phyloP scores from a whole-genome alignment of 1,140 invertebrate genomes.

The Heliconius congener region DNA sequence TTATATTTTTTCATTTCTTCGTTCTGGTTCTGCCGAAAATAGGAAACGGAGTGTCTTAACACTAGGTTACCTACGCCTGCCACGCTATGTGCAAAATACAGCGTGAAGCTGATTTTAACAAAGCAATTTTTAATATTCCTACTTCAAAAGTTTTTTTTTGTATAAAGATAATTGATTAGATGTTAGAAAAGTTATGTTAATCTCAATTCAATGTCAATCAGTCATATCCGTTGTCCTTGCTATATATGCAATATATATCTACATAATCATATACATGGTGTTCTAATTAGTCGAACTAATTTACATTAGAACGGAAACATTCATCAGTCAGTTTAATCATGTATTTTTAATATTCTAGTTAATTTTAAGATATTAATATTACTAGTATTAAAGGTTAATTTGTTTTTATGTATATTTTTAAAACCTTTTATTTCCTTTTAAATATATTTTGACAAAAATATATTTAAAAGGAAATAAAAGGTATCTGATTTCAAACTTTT shows the following conservation, averaged over 20 bases:
- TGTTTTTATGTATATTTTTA: too few relatives aligned
- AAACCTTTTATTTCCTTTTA: too few relatives aligned
- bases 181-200: not conserved
- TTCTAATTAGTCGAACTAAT: slow-evolving; percentile 22
- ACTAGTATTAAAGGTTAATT: too few relatives aligned
- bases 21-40: too few relatives aligned
- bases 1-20: too few relatives aligned
- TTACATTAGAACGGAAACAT: slow-evolving; percentile 26
- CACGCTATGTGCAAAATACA: not conserved
- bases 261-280: not conserved
- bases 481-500: too few relatives aligned
- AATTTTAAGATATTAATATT: not conserved
- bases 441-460: too few relatives aligned
- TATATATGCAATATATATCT: not conserved
- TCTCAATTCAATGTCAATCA: slow-evolving; percentile 17
- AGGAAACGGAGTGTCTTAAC: not conserved
- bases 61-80: not conserved
- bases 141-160: too few relatives aligned
- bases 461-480: too few relatives aligned
- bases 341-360: not conserved
- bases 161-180: too few relatives aligned
- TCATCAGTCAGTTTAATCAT: not conserved
- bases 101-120: not conserved
- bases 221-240: slow-evolving; percentile 29
- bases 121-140: too few relatives aligned